Conservation (phyloP, 2,888 invertebrate genomes). For the Euzophera pinguis region DNA sequence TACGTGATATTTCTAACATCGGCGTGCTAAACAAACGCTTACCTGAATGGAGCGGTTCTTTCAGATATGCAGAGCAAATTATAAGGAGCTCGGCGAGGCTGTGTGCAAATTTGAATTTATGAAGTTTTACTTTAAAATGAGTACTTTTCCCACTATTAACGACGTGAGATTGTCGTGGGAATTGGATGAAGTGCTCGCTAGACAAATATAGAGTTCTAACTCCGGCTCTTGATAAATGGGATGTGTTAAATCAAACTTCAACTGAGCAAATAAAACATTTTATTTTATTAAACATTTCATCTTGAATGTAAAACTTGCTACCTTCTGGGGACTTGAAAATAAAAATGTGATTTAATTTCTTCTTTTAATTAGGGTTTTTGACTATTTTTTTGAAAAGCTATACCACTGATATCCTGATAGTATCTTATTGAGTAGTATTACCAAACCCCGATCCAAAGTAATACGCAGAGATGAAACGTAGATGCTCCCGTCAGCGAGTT, state of each 20-base stretch:
- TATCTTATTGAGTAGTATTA: neutral
- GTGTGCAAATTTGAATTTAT: constrained; percentile 51
- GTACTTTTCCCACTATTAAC: constrained; percentile 40
- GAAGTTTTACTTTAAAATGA: constrained; percentile 52
- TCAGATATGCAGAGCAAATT: constrained; percentile 54
- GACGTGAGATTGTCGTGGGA: constrained; percentile 30
- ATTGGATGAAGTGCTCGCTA: constrained; percentile 20
- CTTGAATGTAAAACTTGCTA: neutral
- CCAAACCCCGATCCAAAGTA: neutral
- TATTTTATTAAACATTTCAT: constrained; percentile 7
- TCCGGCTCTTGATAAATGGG: constrained; percentile 11
- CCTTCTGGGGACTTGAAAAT: too few species aligned
- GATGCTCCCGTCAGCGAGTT: neutral
- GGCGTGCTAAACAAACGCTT: constrained; percentile 40
- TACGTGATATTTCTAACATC: neutral
- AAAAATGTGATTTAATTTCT: too few species aligned
- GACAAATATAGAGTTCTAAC: constrained; percentile 18
- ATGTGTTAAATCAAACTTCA: constrained; percentile 7
- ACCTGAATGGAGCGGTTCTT: constrained; percentile 38
- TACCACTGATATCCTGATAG: too few species aligned
- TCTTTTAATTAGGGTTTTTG: too few species aligned
- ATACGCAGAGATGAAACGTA: neutral
- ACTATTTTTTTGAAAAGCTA: too few species aligned
- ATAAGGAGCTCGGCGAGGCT: constrained; percentile 42
- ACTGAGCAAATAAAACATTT: constrained; percentile 12